These are phyloP conservation scores for Zeuzera pyrina DNA, from an alignment of 2,888 invertebrate genomes.

Conservation along the genomic window DNA sequence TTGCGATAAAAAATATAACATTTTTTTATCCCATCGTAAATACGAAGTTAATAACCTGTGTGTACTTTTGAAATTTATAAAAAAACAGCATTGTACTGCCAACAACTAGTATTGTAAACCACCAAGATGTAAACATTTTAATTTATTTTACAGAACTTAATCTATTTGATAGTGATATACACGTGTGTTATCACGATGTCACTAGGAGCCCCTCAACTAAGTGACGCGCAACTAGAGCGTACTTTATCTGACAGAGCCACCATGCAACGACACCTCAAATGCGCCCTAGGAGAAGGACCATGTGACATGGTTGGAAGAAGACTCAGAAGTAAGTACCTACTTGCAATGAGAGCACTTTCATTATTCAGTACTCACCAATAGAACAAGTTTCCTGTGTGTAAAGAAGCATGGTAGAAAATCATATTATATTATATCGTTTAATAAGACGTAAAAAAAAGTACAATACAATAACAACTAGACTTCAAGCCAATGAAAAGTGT, in stretches of 20 bases:
- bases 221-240: constrained; percentile 77
- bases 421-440: background rate
- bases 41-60: too few relatives aligned
- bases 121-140: constrained; percentile 3
- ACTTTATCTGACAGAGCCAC: constrained; percentile 77
- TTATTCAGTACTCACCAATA: too few relatives aligned
- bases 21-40: too few relatives aligned
- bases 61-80: constrained; percentile 6
- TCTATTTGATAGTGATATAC: constrained; percentile 17
- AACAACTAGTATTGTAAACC: background rate
- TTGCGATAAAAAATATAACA: too few relatives aligned
- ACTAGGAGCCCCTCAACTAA: constrained; percentile 56
- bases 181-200: constrained; percentile 13
- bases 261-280: constrained; percentile 78
- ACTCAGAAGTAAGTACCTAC: constrained; percentile 75
- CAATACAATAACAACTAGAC: too few relatives aligned
- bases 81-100: constrained; percentile 6
- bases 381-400: too few relatives aligned
- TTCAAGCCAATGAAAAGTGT: too few relatives aligned
- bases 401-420: background rate
- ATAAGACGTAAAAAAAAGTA: too few relatives aligned
- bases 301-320: constrained; percentile 81
- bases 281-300: constrained; percentile 80
- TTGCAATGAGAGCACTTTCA: too few relatives aligned
- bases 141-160: constrained; percentile 21